These are phyloP conservation scores for Incurvaria masculella DNA, from an alignment of 2,888 invertebrate genomes.

Conservation along the genomic window DNA sequence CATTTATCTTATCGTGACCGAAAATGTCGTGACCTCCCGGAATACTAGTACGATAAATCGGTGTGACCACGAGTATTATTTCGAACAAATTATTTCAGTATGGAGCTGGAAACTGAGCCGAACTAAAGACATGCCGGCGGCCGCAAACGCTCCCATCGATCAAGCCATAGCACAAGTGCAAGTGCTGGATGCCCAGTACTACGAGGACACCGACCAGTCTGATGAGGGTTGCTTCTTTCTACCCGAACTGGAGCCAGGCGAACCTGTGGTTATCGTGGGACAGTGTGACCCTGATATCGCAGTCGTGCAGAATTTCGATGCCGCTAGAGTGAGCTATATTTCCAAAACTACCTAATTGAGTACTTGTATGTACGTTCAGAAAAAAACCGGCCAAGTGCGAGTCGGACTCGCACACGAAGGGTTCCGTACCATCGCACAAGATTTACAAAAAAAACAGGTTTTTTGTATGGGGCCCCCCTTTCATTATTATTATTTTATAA, in stretches of 20 bases:
- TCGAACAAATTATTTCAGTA: constrained; percentile 23
- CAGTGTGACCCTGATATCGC: constrained; percentile 31
- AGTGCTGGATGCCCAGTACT: constrained; percentile 30
- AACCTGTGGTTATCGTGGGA: constrained; percentile 31
- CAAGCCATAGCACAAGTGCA: constrained; percentile 21
- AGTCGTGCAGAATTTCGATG: constrained; percentile 28
- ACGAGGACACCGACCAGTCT: constrained; percentile 29
- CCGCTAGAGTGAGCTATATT: neutral
- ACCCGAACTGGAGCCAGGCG: constrained; percentile 28
- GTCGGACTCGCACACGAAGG: too few relatives aligned
- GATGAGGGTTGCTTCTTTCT: constrained; percentile 33
- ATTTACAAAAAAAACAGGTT: too few relatives aligned
- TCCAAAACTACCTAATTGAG: too few relatives aligned
- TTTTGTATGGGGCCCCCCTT: too few relatives aligned
- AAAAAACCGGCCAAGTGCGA: too few relatives aligned
- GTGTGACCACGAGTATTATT: too few relatives aligned
- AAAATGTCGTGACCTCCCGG: too few relatives aligned
- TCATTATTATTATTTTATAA: too few relatives aligned
- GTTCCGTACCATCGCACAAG: too few relatives aligned
- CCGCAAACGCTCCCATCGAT: constrained; percentile 23
- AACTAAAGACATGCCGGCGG: constrained; percentile 20
- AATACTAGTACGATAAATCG: too few relatives aligned
- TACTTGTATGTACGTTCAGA: too few relatives aligned
- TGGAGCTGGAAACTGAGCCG: constrained; percentile 45
- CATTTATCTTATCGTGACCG: too few relatives aligned